phyloP scores from a whole-genome alignment of 2,797 vertebrate genomes.

The Novumbra hubbsi region DNA sequence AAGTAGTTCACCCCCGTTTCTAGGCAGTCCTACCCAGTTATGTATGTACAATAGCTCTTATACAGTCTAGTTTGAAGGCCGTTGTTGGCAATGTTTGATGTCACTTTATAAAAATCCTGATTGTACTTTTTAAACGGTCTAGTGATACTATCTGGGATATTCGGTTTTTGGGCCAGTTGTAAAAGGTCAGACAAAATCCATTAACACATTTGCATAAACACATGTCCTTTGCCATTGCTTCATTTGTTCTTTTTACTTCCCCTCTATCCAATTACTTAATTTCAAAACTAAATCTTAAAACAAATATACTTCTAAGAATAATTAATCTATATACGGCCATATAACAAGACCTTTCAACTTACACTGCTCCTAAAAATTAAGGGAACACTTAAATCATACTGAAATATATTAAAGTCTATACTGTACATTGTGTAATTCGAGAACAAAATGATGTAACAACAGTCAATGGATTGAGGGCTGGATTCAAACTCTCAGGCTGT shows the following conservation, averaged over 20 bases:
- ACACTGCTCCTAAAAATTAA: too few relatives aligned
- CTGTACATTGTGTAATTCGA: too few relatives aligned
- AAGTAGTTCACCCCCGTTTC: slow-evolving; percentile 34
- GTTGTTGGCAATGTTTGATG: slow-evolving; percentile 53
- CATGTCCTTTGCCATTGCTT: slow-evolving; percentile 31
- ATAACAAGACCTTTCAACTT: not conserved
- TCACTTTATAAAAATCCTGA: slow-evolving; percentile 76
- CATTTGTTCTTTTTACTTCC: not conserved
- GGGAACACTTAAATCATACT: too few relatives aligned
- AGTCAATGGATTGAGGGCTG: too few relatives aligned
- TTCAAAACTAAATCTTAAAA: too few relatives aligned
- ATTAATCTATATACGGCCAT: not conserved
- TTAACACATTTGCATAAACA: slow-evolving; percentile 25
- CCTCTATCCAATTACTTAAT: not conserved
- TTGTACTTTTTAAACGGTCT: slow-evolving; percentile 63
- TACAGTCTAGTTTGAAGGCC: slow-evolving; percentile 48
- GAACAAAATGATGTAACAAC: too few relatives aligned
- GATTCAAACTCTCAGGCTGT: too few relatives aligned
- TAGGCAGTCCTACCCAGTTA: slow-evolving; percentile 26
- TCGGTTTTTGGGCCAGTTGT: slow-evolving; percentile 47
- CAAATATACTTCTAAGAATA: too few relatives aligned
- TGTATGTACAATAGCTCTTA: slow-evolving; percentile 48
- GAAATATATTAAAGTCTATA: too few relatives aligned
- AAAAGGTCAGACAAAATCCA: slow-evolving; percentile 37
- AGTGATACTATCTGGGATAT: slow-evolving; percentile 47